Evolutionary conservation across 2,888 invertebrate genomes (phyloP), one percentile per base, ranked within the genome.

Genomic region (Caenorhabditis wallacei): DNA sequence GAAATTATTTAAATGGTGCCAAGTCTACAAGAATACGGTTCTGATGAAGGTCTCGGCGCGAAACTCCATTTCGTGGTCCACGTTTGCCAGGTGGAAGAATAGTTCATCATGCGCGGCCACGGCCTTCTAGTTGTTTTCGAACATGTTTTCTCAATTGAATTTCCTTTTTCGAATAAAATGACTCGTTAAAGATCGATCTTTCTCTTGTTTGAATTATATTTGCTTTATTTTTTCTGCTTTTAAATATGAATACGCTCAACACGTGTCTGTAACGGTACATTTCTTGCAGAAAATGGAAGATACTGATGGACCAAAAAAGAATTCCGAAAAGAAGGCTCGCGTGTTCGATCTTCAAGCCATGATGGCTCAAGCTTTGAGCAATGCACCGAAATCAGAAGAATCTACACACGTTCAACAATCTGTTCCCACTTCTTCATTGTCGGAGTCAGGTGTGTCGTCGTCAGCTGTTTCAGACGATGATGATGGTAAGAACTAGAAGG

Each of bases 261-360:
- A n/a, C n/a, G n/a, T n/a, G n/a, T n/a, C n/a, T n/a, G n/a, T n/a
- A n/a, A n/a, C n/a, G n/a, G n/a, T n/a, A 8, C 30, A 8, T 8
- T 30, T 30, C 3, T 40, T 40, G 40, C 11, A 40, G 40, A 40
- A 40, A 11, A 66, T 66, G 66, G 66, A 66, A 8, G 53, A 66
- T 0, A 10, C 51, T 11, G 48, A 18, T 30, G 40, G n/a, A 4
- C 40, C 56, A 37, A 79, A 79, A 66, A 80, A 75, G 37, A 88
- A 88, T 71, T 63, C 84, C 1, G 69, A 66, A 5, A 90, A 90
- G 63, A 87, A 87, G 40, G 91, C 91, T 26, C 70, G 88, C 18
- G 82, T 82, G 22, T 91, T 91, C 84, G 88, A 91, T 81, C 66
- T 91, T 46, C 82, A 85, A 37, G 83, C 82, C 53, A 85, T 91